phyloP scores from a whole-genome alignment of 2,113 vertebrate species.

The Esox niger region DNA sequence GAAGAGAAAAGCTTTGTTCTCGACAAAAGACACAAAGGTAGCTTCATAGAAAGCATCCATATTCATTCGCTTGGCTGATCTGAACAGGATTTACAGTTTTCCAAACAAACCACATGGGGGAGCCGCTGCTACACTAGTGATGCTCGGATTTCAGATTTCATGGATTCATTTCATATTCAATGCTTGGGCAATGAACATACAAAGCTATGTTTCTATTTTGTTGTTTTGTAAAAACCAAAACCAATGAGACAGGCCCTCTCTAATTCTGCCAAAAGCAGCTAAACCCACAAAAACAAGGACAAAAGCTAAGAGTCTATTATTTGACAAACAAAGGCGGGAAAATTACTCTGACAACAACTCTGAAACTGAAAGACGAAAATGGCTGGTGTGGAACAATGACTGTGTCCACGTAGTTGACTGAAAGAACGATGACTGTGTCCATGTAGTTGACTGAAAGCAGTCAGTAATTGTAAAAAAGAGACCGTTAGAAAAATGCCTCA shows the following conservation, averaged over 20 bases:
- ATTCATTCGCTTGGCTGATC: neutral
- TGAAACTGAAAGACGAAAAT: conserved; percentile 5
- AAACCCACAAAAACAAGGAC: conserved; percentile 13
- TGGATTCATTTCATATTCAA: neutral
- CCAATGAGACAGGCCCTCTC: neutral
- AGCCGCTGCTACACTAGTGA: conserved; percentile 45
- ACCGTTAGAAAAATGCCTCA: neutral
- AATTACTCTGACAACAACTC: neutral
- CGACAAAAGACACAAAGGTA: no score
- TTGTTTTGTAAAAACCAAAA: conserved; percentile 3
- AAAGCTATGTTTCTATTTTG: conserved; percentile 7
- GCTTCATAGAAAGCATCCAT: neutral
- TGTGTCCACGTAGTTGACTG: neutral
- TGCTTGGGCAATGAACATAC: neutral
- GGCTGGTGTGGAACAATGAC: conserved; percentile 1
- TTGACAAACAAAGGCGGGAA: neutral
- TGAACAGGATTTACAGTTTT: neutral
- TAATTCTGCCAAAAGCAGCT: neutral
- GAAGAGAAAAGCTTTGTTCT: no score
- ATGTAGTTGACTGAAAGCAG: neutral
- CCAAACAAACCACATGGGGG: conserved; percentile 51
- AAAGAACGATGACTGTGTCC: no score
- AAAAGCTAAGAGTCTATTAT: conserved; percentile 4
- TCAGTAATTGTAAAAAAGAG: neutral
- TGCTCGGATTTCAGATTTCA: neutral